Evolutionary conservation across 2,888 invertebrate species (phyloP), one percentile per base, ranked within the genome.

Genomic region (Nomada fucata): DNA sequence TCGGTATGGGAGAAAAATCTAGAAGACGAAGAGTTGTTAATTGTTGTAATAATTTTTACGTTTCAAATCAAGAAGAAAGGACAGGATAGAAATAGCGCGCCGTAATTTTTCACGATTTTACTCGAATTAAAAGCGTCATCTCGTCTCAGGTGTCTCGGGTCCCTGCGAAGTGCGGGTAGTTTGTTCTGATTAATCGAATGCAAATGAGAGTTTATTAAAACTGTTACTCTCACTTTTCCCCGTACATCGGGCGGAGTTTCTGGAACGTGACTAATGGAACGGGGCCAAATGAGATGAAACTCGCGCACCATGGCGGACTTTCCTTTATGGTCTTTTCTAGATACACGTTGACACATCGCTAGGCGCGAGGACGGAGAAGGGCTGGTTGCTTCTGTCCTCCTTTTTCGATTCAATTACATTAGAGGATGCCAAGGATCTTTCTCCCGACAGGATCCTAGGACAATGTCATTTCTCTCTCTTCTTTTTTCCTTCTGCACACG

Each of bases 341-440:
- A 53, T 50, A 57, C 53, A 53, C 65, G 53, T 72, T 78, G 69
- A 72, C 82, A 69, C 64, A 50, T 65, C 44, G 59, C 72, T 63
- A 74, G 71, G 68, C 55, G 61, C 11, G 26, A 74, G 50, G 67
- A 63, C 72, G 75, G 68, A 75, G 63, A 64, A 64, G 50, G 36
- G 64, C 42, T 42, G 47, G 53, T 70, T 47, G 60, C 63, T 73
- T 13, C 57, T 55, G 20, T 36, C n/a, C 44, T 42, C 60, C 69
- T 65, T 55, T 76, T 63, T 71, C 83, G 79, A 80, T 87, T 88
- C 87, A 87, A 87, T 87, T 87, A 87, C 87, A 87, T 87, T 87
- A 87, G 75, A 47, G 71, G 75, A 76, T 50, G 59, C 77, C 79
- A 63, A 57, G 69, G 76, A 87, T 72, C 59, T 61, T 76, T 81